phyloP scores from a whole-genome alignment of 2,113 vertebrate genomes.

The Cromileptes altivelis region DNA sequence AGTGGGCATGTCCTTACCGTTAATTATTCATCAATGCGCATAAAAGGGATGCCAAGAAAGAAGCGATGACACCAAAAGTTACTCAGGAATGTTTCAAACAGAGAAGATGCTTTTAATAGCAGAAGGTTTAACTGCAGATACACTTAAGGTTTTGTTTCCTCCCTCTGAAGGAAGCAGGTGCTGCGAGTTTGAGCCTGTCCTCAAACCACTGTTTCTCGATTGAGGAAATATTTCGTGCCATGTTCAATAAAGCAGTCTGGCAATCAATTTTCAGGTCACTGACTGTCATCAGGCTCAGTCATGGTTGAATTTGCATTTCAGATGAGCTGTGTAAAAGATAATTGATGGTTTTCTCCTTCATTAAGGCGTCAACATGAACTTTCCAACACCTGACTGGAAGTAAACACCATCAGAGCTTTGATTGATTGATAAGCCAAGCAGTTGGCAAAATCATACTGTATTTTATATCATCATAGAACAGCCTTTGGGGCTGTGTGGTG shows the following conservation, averaged over 20 bases:
- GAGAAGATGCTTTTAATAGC: constrained; percentile 17
- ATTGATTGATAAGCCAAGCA: neutral
- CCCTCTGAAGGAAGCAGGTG: neutral
- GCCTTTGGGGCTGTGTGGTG: neutral
- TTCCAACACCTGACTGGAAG: neutral
- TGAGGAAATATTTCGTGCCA: neutral
- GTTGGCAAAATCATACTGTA: neutral
- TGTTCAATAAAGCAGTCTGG: neutral
- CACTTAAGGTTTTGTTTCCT: neutral
- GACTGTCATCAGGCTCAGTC: neutral
- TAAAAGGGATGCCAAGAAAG: constrained; percentile 39
- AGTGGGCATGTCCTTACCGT: constrained; percentile 47
- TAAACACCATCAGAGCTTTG: neutral
- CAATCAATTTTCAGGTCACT: neutral
- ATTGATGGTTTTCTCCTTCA: neutral
- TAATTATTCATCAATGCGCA: constrained; percentile 56
- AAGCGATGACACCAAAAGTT: constrained; percentile 8
- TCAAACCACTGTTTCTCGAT: neutral
- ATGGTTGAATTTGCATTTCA: neutral
- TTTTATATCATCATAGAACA: neutral
- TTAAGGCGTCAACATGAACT: neutral
- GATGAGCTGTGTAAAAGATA: neutral
- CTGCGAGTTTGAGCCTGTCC: neutral
- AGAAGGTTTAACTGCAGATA: neutral
- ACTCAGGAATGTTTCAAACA: constrained; percentile 23